These are phyloP conservation scores for Pachyrhynchus sulphureomaculatus DNA, from an alignment of 1,140 invertebrate species.

Conservation along the genomic window DNA sequence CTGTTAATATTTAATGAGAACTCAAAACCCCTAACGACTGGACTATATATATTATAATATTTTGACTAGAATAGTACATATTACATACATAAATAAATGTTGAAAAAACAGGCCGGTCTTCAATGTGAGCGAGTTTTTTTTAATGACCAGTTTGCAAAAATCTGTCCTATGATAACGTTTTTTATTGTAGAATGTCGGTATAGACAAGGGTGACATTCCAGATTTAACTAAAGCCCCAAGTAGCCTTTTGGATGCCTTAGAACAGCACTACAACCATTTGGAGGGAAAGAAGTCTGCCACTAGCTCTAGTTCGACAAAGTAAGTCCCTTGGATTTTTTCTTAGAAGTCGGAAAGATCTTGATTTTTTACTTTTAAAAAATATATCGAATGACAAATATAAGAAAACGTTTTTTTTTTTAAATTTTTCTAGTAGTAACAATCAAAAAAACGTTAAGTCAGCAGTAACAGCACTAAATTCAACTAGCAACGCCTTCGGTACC, in stretches of 20 bases:
- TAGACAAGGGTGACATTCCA: constrained; percentile 98
- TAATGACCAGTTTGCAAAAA: neutral
- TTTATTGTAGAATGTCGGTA: constrained; percentile 84
- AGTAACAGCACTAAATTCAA: constrained; percentile 85
- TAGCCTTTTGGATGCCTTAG: constrained; percentile 94
- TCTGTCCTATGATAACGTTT: neutral
- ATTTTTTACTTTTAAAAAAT: too few species aligned
- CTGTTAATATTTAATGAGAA: too few species aligned
- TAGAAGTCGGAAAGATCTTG: neutral
- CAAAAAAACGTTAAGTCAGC: constrained; percentile 87
- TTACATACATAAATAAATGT: too few species aligned
- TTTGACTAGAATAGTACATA: too few species aligned
- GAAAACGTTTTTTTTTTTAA: too few species aligned
- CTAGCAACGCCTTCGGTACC: constrained; percentile 82
- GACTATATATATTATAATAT: too few species aligned
- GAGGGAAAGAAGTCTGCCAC: constrained; percentile 91
- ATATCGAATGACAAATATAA: too few species aligned
- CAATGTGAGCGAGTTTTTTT: too few species aligned
- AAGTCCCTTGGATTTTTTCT: constrained; percentile 31
- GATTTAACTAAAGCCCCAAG: constrained; percentile 99
- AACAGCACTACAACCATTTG: constrained; percentile 90
- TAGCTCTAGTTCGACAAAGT: constrained; percentile 78
- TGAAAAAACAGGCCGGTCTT: too few species aligned
- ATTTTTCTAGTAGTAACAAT: constrained; percentile 59
- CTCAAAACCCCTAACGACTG: too few species aligned